Percentiles rank a stretch among this genome's conserved stretches.
These are phyloP conservation scores for Tiphia femorata DNA, from an alignment of 2,888 invertebrate species.

Conservation along the genomic window DNA sequence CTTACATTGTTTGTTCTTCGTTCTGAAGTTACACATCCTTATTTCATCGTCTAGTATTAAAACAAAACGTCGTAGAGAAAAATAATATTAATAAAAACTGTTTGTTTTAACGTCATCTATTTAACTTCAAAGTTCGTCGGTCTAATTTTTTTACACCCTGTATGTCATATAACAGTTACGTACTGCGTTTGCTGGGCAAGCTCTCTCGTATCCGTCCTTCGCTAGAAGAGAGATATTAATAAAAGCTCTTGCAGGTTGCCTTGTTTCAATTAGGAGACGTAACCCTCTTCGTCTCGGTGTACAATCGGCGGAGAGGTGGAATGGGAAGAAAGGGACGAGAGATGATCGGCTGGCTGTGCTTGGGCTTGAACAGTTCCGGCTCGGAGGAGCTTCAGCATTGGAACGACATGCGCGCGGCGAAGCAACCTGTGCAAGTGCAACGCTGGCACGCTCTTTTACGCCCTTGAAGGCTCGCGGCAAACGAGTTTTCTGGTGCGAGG, in stretches of 20 bases:
- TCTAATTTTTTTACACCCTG: too few relatives aligned
- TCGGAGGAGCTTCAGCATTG: slow-evolving; percentile 93
- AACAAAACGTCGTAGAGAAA: too few relatives aligned
- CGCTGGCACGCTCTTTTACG: slow-evolving; percentile 92
- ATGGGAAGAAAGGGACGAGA: slow-evolving; percentile 95
- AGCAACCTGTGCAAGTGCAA: slow-evolving; percentile 90
- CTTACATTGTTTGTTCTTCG: too few relatives aligned
- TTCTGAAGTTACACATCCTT: too few relatives aligned
- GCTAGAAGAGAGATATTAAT: too few relatives aligned
- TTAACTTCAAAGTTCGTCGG: too few relatives aligned
- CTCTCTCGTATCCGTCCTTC: too few relatives aligned
- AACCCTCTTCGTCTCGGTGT: slow-evolving; percentile 93
- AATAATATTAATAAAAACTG: too few relatives aligned
- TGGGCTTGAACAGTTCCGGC: slow-evolving; percentile 92
- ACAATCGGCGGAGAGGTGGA: slow-evolving; percentile 90
- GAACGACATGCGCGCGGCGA: slow-evolving; percentile 89
- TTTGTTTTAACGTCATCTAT: too few relatives aligned
- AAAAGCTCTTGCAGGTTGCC: slow-evolving; percentile 81
- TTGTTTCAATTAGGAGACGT: slow-evolving; percentile 95
- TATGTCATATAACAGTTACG: too few relatives aligned
- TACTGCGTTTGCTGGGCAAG: too few relatives aligned
- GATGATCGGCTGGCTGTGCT: slow-evolving; percentile 97
- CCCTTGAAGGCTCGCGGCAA: slow-evolving; percentile 60
- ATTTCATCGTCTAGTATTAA: too few relatives aligned
- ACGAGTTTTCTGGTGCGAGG: slow-evolving; percentile 27